Base-by-base conservation (phyloP, 1,140 invertebrate genomes). In the Pseudomyrmex gracilis region DNA sequence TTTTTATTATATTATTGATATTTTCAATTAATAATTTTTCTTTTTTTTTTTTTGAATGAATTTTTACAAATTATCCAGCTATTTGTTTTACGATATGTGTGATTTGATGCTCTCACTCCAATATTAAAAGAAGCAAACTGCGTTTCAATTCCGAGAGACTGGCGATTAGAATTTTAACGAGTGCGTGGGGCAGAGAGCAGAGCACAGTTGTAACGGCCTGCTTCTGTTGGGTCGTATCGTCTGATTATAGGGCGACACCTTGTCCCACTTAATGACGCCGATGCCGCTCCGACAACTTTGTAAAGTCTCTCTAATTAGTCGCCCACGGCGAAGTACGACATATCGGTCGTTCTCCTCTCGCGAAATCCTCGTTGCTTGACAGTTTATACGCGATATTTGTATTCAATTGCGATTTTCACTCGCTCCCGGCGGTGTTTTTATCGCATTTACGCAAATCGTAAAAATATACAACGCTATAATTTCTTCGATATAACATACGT, bases 231-330 rank as follows among this genome's bases (percentile, higher is more conserved):
- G 85, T 85, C 76, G 82, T 10, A 58, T 45, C 71, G 53, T 67
- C 34, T 13, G 34, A 82, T 66, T 15, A 49, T 76, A 49, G 71
- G 34, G 57, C 60, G 24, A 77, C 63, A 60, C 57, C 57, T 83
- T 61, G 87, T 89, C 58, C 87, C 68, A 86, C 78, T 88, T 89
- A 86, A 86, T 73, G 73, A 34, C 34, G 34, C 34, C 34, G 78
- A 85, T 83, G 73, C 24, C 53, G 87, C 58, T 64, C 71, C 80
- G 86, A 64, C 87, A 74, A 86, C 83, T 88, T 89, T 88, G 88
- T 83, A 80, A 80, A 74, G 49, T 45, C 63, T 49, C 17, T 43
- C 22, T 87, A 88, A 87, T 73, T 87, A 85, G 47, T 22, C 17
- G 74, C 86, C 84, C 20, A 66, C 49, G 74, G 86, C 87, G 84